Conservation (phyloP, 2,888 invertebrate genomes). For the Drosophila flavopinicola region DNA sequence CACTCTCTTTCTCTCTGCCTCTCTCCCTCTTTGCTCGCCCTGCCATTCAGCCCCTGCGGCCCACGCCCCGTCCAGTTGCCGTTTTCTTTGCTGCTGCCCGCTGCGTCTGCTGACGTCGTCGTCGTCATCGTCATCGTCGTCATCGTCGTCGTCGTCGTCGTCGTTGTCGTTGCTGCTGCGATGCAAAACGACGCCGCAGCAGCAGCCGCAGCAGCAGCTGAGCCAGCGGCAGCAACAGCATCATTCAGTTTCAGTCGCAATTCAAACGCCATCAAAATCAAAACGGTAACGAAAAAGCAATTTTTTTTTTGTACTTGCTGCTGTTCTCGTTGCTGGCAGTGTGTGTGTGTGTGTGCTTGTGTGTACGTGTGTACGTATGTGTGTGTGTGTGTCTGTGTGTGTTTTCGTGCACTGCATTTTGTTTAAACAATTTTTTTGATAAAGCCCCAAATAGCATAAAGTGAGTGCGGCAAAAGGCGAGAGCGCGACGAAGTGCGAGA, state of each 20-base stretch:
- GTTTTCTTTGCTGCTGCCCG: conserved; percentile 56
- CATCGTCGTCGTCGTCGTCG: conserved; percentile 28
- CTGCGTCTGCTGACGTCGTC: conserved; percentile 36
- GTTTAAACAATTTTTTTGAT: conserved; percentile 53
- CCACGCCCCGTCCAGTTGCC: conserved; percentile 50
- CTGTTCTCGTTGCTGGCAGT: conserved; percentile 22
- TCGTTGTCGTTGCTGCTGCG: conserved; percentile 20
- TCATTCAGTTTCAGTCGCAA: conserved; percentile 78
- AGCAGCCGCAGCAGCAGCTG: conserved; percentile 39
- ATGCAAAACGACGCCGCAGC: conserved; percentile 20
- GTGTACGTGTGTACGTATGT: conserved; percentile 15
- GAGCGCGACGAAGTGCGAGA: conserved; percentile 7
- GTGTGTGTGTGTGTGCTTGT: conserved; percentile 14
- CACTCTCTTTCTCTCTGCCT: no score
- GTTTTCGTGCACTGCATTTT: conserved; percentile 42
- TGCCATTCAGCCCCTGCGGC: no score
- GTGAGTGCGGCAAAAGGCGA: conserved; percentile 14
- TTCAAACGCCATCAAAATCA: conserved; percentile 81
- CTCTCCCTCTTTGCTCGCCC: neutral
- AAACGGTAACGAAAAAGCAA: conserved; percentile 72
- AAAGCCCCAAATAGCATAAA: conserved; percentile 32
- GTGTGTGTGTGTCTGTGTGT: conserved; percentile 1
- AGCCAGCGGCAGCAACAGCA: conserved; percentile 57
- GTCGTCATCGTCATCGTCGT: conserved; percentile 28
- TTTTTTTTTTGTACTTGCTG: conserved; percentile 32